A percentile compares a stretch with the other conserved stretches of the same genome.
Evolutionary conservation across 1,140 invertebrate genomes (phyloP).

Genomic region (Achroia grisella): DNA sequence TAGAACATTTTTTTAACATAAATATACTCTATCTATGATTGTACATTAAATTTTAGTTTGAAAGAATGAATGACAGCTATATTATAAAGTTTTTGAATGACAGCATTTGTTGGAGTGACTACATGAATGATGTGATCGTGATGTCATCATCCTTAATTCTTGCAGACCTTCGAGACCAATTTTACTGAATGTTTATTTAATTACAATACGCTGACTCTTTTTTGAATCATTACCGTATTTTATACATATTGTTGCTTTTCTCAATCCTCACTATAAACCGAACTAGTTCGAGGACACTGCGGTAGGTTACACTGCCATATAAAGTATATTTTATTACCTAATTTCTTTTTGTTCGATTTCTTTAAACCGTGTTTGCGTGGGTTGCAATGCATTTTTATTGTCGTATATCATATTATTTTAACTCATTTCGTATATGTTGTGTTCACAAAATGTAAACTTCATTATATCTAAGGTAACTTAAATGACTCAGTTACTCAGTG

Average conservation of each 20-base stretch:
- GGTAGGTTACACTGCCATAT: conserved; percentile 20
- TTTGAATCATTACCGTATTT: not conserved
- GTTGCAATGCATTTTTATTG: conserved; percentile 45
- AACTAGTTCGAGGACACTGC: conserved; percentile 24
- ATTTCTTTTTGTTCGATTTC: conserved; percentile 29
- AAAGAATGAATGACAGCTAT: too few relatives aligned
- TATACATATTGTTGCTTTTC: not conserved
- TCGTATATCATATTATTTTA: conserved; percentile 3
- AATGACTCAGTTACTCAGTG: conserved; percentile 17
- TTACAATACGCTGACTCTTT: conserved; percentile 4
- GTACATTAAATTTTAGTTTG: too few relatives aligned
- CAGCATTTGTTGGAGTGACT: too few relatives aligned
- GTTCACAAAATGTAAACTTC: not conserved
- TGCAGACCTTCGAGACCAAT: not conserved
- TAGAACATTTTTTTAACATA: too few relatives aligned
- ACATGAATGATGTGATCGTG: conserved; percentile 5
- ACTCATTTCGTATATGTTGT: not conserved
- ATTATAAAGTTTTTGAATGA: too few relatives aligned
- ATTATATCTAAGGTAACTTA: not conserved
- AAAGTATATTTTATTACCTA: conserved; percentile 10
- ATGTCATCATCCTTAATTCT: conserved; percentile 33
- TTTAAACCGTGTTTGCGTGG: conserved; percentile 57
- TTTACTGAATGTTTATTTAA: conserved; percentile 23
- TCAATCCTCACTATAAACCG: not conserved
- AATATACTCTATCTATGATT: too few relatives aligned